Base-by-base conservation (phyloP, 2,797 vertebrate species). In the Meda fulgida region DNA sequence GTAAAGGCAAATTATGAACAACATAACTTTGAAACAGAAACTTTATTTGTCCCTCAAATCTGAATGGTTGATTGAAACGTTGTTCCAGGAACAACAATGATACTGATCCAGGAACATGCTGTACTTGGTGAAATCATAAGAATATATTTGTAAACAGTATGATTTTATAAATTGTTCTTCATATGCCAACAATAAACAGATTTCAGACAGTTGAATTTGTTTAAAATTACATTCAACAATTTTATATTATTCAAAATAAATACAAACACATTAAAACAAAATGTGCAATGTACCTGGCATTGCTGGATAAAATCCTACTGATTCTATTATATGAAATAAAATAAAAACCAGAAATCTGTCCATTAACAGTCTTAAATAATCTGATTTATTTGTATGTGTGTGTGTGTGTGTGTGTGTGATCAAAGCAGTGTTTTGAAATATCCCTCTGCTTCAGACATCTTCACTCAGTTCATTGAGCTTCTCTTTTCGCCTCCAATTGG, bases 381-480 rank as follows among this genome's bases (percentile, higher is more conserved):
- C 34, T 5, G 5, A 65, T 73, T 73, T 34, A 10, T 36, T 65
- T n/a, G 0, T 14, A 4, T 66, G 48, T 34, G 8, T n/a, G n/a
- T 76, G 43, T 14, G 7, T 66, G 48, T 34, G 8, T 14, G 7
- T 66, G 48, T 34, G 8, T n/a, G n/a, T 76, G 43, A 53, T 43
- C 46, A 4, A 23, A 26, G 71, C 58, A 21, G 21, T 26, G 26
- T 31, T 48, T 82, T 63, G 3, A 73, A 73, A 72, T 43, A 48
- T 48, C 66, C 29, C 29, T 7, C 65, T 40, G 55, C 31, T 40
- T 76, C 23, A 53, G 43, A 67, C 34, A 29, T 78, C n/a, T 43
- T 43, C 73, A 43, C n/a, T 38, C 76, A 29, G 55, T 14, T 84
- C 38, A 34, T 3, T 84, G 66, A 78, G 51, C 75, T 60, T 71